phyloP scores from a whole-genome alignment of 92 coral and sea anemone genomes.

The Chrysogorgia sp. region DNA sequence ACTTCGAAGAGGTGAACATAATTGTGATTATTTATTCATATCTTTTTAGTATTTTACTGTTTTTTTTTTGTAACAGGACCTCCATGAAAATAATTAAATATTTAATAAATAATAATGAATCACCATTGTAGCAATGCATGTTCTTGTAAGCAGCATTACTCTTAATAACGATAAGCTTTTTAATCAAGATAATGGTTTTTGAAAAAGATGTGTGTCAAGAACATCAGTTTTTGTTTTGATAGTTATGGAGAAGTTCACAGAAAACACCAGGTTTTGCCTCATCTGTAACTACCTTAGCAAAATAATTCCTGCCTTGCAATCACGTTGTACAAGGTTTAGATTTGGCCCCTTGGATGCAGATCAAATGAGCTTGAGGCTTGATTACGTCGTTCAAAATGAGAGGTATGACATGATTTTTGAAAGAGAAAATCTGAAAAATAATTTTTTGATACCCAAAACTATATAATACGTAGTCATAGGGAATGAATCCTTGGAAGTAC shows the following conservation, averaged over 20 bases:
- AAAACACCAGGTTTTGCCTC: constrained; percentile 95
- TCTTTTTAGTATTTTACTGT: no score
- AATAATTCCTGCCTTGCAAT: constrained; percentile 97
- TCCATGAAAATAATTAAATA: no score
- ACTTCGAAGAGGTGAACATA: constrained; percentile 84
- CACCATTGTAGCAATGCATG: no score
- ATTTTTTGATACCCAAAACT: neutral
- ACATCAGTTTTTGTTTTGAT: neutral
- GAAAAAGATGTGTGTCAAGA: no score
- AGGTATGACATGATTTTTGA: constrained; percentile 48
- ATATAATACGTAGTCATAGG: no score
- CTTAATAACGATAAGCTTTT: no score
- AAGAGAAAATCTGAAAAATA: neutral
- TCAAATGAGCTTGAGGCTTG: constrained; percentile 83
- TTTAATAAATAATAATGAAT: no score
- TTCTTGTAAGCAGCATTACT: no score
- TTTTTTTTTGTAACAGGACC: no score
- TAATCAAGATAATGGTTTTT: no score
- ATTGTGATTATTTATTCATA: no score
- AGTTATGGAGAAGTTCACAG: constrained; percentile 99
- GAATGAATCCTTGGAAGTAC: no score
- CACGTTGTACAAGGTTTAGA: constrained; percentile 94
- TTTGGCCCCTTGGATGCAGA: constrained; percentile 92
- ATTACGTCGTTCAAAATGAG: constrained; percentile 84
- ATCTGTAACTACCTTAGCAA: constrained; percentile 95